Evolutionary conservation across 1,140 invertebrate species (phyloP).

Genomic region (Xylocopa sonorina): DNA sequence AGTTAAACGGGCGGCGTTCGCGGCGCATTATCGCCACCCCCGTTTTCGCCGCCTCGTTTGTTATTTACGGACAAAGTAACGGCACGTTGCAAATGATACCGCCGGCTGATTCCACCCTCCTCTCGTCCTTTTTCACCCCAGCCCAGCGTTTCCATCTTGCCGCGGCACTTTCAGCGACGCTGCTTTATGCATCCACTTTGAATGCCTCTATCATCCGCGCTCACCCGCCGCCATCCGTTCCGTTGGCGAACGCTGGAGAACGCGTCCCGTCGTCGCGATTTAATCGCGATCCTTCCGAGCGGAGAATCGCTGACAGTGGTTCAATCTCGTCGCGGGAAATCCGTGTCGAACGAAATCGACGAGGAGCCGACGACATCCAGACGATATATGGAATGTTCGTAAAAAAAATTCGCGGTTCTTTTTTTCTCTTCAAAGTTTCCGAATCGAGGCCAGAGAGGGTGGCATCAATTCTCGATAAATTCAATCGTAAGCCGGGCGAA

Average conservation of each 20-base stretch:
- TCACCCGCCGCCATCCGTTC: background rate
- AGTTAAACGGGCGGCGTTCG: background rate
- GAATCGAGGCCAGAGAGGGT: too few species aligned
- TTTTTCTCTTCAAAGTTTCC: too few species aligned
- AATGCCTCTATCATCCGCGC: background rate
- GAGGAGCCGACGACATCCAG: background rate
- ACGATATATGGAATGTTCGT: too few species aligned
- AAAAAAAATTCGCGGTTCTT: too few species aligned
- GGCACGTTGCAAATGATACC: slow-evolving; percentile 15
- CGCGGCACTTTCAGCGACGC: slow-evolving; percentile 6
- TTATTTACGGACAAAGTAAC: slow-evolving; percentile 17
- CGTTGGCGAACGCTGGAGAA: background rate
- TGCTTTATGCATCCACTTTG: slow-evolving; percentile 13
- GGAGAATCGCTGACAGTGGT: background rate
- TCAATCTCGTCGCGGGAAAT: background rate
- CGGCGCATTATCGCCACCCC: too few species aligned
- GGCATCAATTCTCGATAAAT: slow-evolving; percentile 21
- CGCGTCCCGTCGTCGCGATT: background rate
- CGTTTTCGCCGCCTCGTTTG: background rate
- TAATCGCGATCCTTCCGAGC: background rate
- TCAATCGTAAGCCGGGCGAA: background rate
- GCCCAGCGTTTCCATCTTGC: background rate
- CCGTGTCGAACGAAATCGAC: background rate
- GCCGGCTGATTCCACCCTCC: slow-evolving; percentile 23
- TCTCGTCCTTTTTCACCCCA: background rate